A percentile compares a stretch with the other conserved stretches of the same genome.
Evolutionary conservation across 2,888 invertebrate genomes (phyloP).

Genomic region (Thysanoteuthis rhombus): DNA sequence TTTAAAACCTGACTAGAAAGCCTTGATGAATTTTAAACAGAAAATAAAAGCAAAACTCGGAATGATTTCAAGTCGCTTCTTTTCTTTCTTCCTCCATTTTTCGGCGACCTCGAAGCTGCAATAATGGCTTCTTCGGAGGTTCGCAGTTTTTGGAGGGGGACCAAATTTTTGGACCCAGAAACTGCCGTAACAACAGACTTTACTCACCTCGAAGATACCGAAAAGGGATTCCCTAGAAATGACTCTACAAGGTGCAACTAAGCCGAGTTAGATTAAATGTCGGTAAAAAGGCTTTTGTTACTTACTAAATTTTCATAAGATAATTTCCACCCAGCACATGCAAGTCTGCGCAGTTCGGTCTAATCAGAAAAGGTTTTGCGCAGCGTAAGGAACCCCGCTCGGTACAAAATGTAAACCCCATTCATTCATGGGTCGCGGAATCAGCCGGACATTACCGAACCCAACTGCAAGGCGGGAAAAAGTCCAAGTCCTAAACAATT

Average conservation of each 20-base stretch:
- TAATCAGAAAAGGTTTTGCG: slow-evolving; percentile 39
- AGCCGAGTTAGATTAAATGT: neutral
- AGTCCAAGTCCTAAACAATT: neutral
- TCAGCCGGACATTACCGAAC: slow-evolving; percentile 16
- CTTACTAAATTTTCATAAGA: slow-evolving; percentile 33
- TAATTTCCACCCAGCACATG: slow-evolving; percentile 49
- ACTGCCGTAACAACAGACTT: neutral
- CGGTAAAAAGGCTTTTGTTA: slow-evolving; percentile 32
- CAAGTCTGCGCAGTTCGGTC: slow-evolving; percentile 52
- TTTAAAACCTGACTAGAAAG: neutral
- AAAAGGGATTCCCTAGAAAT: neutral
- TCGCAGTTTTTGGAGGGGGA: neutral
- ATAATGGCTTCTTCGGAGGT: neutral
- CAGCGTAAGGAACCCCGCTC: slow-evolving; percentile 43
- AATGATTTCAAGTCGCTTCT: no score
- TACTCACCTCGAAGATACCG: neutral
- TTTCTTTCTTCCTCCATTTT: no score
- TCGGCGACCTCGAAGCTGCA: slow-evolving; percentile 12
- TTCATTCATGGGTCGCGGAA: neutral
- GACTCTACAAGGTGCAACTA: neutral
- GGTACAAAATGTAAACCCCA: slow-evolving; percentile 41
- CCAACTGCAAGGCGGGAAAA: neutral
- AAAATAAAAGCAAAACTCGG: no score
- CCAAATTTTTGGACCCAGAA: neutral
- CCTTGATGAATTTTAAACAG: no score